These are phyloP conservation scores for Timema cristinae DNA, from an alignment of 2,888 invertebrate genomes.

Conservation along the genomic window DNA sequence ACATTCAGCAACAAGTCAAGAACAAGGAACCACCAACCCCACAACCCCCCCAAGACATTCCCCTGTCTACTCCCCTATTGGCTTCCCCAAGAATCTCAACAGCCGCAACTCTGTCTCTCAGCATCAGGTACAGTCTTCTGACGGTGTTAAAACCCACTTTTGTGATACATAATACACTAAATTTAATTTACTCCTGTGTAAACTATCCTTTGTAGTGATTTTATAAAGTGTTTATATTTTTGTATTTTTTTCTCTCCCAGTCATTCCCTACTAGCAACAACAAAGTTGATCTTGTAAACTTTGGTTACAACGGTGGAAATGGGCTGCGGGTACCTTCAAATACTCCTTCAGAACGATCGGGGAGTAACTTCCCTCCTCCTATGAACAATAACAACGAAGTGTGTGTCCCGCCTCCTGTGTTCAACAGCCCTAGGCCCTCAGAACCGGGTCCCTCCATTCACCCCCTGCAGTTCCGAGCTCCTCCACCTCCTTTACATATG, in stretches of 20 bases:
- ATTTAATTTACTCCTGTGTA: neutral
- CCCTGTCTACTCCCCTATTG: conserved; percentile 39
- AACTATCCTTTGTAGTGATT: neutral
- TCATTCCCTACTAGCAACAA: conserved; percentile 4
- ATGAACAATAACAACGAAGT: conserved; percentile 21
- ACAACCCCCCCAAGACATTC: conserved; percentile 26
- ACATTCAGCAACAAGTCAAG: conserved; percentile 36
- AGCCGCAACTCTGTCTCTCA: conserved; percentile 28
- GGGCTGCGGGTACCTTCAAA: neutral
- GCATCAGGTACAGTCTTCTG: conserved; percentile 19
- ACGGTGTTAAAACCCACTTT: too few relatives aligned
- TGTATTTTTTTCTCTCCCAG: conserved; percentile 16
- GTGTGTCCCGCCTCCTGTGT: conserved; percentile 1
- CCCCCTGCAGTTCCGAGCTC: conserved; percentile 21
- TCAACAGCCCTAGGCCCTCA: neutral
- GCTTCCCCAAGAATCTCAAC: conserved; percentile 40
- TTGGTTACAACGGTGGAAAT: conserved; percentile 18
- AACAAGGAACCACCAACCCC: conserved; percentile 26
- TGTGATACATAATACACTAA: neutral
- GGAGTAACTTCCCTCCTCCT: conserved; percentile 9
- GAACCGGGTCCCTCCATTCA: neutral
- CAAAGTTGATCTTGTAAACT: conserved; percentile 21
- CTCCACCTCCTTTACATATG: conserved; percentile 26
- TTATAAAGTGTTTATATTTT: neutral
- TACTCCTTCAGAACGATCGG: neutral